These are phyloP conservation scores for Dendrocincla fuliginosa DNA, from an alignment of 2,797 vertebrate species.

Conservation along the genomic window DNA sequence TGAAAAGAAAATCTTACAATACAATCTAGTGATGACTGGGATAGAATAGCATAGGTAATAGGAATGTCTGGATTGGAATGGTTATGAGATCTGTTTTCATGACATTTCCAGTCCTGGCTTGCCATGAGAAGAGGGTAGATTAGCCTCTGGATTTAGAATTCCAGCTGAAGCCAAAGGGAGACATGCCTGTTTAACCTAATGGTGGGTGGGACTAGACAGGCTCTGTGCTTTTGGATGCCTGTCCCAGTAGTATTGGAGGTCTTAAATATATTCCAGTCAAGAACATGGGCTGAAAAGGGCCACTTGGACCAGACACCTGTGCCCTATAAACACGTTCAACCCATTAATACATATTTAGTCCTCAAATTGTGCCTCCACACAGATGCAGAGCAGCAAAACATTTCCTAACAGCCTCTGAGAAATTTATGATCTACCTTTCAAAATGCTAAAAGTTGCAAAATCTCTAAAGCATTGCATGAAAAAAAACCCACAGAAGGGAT, in stretches of 20 bases:
- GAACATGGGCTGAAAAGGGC: background rate
- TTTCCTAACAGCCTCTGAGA: slow-evolving; percentile 39
- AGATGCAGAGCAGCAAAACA: background rate
- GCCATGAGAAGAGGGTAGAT: background rate
- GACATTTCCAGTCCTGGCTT: background rate
- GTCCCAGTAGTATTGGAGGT: background rate
- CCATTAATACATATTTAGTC: background rate
- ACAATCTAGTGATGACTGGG: background rate
- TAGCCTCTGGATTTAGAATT: background rate
- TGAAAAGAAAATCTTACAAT: background rate
- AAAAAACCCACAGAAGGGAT: background rate
- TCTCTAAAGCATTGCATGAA: background rate
- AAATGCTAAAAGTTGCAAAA: slow-evolving; percentile 58
- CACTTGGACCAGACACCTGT: background rate
- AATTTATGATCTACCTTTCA: slow-evolving; percentile 43
- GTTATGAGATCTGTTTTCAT: background rate
- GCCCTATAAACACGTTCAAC: background rate
- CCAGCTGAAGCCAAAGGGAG: background rate
- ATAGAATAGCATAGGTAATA: background rate
- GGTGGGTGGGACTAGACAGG: background rate
- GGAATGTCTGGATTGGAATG: background rate
- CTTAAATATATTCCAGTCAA: background rate
- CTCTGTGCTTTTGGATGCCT: background rate
- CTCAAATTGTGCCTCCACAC: background rate
- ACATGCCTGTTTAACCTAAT: background rate